phyloP scores from a whole-genome alignment of 2,113 vertebrate species.

The Himantopus leucocephalus region DNA sequence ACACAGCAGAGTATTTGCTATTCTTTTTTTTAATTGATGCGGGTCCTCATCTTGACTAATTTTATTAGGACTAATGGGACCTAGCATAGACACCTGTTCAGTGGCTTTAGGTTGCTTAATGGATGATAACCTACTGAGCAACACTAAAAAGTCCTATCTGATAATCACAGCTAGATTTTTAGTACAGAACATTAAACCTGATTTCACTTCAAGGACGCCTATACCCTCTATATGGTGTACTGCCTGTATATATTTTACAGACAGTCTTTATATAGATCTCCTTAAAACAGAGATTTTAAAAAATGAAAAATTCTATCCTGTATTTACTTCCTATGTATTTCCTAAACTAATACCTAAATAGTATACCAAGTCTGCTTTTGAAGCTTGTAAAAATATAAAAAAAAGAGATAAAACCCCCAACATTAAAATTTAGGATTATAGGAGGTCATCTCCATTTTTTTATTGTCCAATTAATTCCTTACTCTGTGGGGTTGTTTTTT shows the following conservation, averaged over 20 bases:
- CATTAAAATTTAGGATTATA: neutral
- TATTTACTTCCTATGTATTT: neutral
- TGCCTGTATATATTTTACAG: neutral
- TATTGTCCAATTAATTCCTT: neutral
- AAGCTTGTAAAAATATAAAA: neutral
- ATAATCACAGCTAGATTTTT: neutral
- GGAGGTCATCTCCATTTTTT: neutral
- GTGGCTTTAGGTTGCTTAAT: neutral
- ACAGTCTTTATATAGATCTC: neutral
- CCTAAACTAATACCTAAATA: neutral
- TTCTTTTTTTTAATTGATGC: neutral
- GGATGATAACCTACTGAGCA: neutral
- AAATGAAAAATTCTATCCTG: neutral
- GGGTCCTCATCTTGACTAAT: neutral
- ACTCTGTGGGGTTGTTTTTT: rapidly evolving
- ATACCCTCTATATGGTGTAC: neutral
- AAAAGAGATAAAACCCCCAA: neutral
- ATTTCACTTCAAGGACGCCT: neutral
- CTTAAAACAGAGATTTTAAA: neutral
- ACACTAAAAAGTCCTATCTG: neutral
- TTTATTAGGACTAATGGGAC: neutral
- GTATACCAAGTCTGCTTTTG: neutral
- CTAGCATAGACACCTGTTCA: neutral
- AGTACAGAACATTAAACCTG: neutral
- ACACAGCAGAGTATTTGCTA: neutral